Percentiles rank a stretch among this genome's conserved stretches.
These are phyloP conservation scores for Choreutis nemorana DNA, from an alignment of 2,888 invertebrate species.

Conservation along the genomic window DNA sequence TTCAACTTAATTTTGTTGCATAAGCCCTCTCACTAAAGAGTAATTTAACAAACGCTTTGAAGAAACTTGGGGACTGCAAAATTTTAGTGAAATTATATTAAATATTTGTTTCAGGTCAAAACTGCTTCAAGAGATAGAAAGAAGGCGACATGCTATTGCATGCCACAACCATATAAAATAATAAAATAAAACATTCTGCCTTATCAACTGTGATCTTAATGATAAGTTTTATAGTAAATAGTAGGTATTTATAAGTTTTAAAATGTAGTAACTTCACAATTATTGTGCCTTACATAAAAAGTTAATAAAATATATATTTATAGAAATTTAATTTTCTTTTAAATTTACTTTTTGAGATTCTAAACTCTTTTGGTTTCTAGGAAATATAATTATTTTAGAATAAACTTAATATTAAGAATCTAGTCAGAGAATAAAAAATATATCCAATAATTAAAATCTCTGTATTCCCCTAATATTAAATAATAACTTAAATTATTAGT, in stretches of 20 bases:
- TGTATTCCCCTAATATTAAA: neutral
- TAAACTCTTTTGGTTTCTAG: too few species aligned
- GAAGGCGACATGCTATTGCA: slow-evolving; percentile 52
- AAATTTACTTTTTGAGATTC: neutral
- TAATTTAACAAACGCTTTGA: too few species aligned
- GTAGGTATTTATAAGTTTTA: slow-evolving; percentile 3
- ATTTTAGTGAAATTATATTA: too few species aligned
- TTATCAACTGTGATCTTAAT: slow-evolving; percentile 51
- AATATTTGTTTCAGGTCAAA: slow-evolving; percentile 76
- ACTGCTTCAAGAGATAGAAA: slow-evolving; percentile 78
- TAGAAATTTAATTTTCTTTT: neutral
- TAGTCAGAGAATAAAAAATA: neutral
- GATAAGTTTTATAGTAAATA: slow-evolving; percentile 3
- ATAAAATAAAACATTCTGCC: slow-evolving; percentile 30
- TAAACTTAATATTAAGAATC: too few species aligned
- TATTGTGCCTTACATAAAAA: too few species aligned
- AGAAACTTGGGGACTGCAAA: too few species aligned
- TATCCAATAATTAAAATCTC: neutral
- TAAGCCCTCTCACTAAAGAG: too few species aligned
- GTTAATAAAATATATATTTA: neutral
- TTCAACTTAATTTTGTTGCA: too few species aligned
- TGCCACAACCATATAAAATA: slow-evolving; percentile 50
- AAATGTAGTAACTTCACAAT: too few species aligned
- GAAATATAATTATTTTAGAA: too few species aligned
- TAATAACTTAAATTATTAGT: slow-evolving; percentile 5